Base-by-base conservation (phyloP, 2,113 vertebrate genomes). In the Ceyx margarethae region DNA sequence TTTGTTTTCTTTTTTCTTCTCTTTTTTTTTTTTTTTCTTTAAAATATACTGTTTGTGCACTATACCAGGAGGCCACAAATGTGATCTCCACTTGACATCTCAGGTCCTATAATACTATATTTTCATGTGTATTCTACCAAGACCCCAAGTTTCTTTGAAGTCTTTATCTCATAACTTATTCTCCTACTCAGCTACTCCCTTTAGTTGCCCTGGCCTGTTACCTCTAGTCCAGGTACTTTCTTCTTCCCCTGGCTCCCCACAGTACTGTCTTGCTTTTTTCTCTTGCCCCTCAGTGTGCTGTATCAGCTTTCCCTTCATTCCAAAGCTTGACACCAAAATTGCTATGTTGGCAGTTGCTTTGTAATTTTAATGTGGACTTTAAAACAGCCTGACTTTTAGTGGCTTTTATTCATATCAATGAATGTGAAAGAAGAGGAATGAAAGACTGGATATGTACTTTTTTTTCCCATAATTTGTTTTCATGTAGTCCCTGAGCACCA, bases 271-370 rank as follows among this genome's bases (percentile, higher is more conserved):
- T 73, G 15, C 2, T 56, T 57, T 81, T 37, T 74, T 72, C 20
- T 60, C 9, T 51, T 86, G 12, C 14, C 6, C 6, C 11, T 43
- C 25, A 77, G 4, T 22, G 15, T 29, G 23, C 6, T 6, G 87
- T 62, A 80, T 35, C 57, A 64, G 11, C 11, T 57, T 66, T 69
- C 15, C 5, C 57, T 51, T 72, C 19, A 18, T 51, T 86, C 23
- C 11, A 76, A 68, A 78, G 50, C 15, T 45, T 48, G 35, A 43
- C 23, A 51, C 13, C 10, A 22, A 90, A 74, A 8, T 73, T 67
- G 22, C 15, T 37, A 1, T 23, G 2, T 4, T 77, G 54, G 21
- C 2, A 1, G 1, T 2, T 58, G 10, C 17, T 42, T 85, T 72
- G 23, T 56, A 3, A 71, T 68, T 85, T 33, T 45, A 50, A 25